phyloP scores from a whole-genome alignment of 2,797 vertebrate genomes.

The Chiloscyllium punctatum region DNA sequence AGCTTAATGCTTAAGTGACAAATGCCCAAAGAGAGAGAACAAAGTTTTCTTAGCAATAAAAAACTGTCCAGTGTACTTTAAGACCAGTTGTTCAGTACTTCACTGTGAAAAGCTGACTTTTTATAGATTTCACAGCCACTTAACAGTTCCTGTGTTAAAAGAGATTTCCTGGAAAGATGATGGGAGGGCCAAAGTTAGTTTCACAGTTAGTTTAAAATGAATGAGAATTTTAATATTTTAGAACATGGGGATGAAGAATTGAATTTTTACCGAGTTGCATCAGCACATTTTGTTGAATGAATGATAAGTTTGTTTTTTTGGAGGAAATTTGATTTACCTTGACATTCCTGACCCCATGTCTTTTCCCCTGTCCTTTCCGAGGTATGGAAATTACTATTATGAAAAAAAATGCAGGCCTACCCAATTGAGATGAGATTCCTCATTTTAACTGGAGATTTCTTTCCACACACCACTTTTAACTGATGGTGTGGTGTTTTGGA shows the following conservation, averaged over 20 bases:
- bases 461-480: too few relatives aligned
- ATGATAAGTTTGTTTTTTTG: background rate
- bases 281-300: background rate
- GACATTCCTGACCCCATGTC: background rate
- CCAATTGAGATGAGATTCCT: background rate
- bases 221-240: background rate
- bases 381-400: background rate
- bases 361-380: background rate
- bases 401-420: background rate
- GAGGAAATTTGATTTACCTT: background rate
- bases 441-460: background rate
- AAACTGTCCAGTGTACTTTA: background rate
- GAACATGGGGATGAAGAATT: background rate
- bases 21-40: background rate
- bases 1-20: background rate
- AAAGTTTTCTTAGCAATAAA: background rate
- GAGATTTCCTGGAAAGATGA: slow-evolving; percentile 8
- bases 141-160: background rate
- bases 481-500: too few relatives aligned
- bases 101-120: background rate
- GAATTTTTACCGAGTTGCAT: background rate
- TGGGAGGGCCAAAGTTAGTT: background rate
- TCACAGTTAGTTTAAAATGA: background rate
- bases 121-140: slow-evolving; percentile 15
- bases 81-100: background rate